phyloP scores from a whole-genome alignment of 2,113 vertebrate species.

The Xenopus laevis region DNA sequence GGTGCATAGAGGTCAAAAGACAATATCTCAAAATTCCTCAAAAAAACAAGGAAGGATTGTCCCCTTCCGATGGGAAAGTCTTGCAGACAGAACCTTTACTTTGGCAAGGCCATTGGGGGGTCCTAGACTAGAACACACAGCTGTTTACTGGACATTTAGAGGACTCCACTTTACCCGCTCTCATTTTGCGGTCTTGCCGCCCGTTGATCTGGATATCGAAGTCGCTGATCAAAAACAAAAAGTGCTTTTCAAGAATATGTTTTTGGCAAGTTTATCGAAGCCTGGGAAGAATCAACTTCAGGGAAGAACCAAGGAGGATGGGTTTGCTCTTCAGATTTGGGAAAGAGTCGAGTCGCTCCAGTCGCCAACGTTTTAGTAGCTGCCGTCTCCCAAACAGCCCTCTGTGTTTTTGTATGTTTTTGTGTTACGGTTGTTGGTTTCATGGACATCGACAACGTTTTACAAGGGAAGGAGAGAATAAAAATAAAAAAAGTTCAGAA shows the following conservation, averaged over 20 bases:
- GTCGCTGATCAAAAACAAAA: no score
- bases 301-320: no score
- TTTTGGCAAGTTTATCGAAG: no score
- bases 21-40: slow-evolving; percentile 10
- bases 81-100: background rate
- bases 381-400: background rate
- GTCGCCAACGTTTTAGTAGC: background rate
- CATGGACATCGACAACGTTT: background rate
- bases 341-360: no score
- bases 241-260: no score
- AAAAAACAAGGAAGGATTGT: background rate
- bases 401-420: background rate
- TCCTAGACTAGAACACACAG: background rate
- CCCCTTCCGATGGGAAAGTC: background rate
- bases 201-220: background rate
- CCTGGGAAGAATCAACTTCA: no score
- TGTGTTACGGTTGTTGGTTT: background rate
- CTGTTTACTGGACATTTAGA: background rate
- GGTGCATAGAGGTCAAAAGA: slow-evolving; percentile 44
- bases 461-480: background rate
- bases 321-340: no score
- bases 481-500: background rate
- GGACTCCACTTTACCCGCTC: background rate
- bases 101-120: background rate
- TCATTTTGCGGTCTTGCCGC: background rate